Percentiles rank a stretch among this genome's conserved stretches.
Conservation (phyloP, 2,888 invertebrate species). For the Andrena haemorrhoa region DNA sequence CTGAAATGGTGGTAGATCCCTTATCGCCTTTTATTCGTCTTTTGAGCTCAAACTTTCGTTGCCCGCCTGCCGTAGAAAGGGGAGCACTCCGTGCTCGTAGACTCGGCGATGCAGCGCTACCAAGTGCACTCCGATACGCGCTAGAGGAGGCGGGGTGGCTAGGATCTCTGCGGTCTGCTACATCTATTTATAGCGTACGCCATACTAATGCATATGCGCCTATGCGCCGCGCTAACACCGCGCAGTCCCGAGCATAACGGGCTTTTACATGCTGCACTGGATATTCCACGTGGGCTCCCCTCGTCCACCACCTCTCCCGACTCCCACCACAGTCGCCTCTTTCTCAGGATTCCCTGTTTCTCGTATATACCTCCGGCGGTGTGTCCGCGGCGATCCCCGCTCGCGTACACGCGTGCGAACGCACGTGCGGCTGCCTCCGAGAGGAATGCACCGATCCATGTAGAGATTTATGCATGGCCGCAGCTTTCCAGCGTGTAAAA, state of each 20-base stretch:
- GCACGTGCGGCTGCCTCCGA: constrained; percentile 57
- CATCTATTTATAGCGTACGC: constrained; percentile 75
- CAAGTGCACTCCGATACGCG: constrained; percentile 37
- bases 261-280: constrained; percentile 73
- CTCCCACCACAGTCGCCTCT: constrained; percentile 1
- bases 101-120: constrained; percentile 37
- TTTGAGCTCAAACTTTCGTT: neutral
- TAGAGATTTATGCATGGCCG: constrained; percentile 44
- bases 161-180: constrained; percentile 73
- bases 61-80: constrained; percentile 7
- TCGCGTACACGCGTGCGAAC: constrained; percentile 62
- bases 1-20: too few relatives aligned
- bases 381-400: constrained; percentile 37
- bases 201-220: constrained; percentile 68
- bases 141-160: constrained; percentile 58
- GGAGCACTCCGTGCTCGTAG: neutral
- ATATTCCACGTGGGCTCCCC: constrained; percentile 61
- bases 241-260: constrained; percentile 71
- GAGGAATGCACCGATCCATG: constrained; percentile 35
- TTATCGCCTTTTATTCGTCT: too few relatives aligned
- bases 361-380: constrained; percentile 19
- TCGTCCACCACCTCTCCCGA: constrained; percentile 25
- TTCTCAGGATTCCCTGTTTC: constrained; percentile 31
- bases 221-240: constrained; percentile 54
- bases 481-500: constrained; percentile 43